phyloP scores from a whole-genome alignment of 2,888 invertebrate species.

The Lepidochrysops patricia region DNA sequence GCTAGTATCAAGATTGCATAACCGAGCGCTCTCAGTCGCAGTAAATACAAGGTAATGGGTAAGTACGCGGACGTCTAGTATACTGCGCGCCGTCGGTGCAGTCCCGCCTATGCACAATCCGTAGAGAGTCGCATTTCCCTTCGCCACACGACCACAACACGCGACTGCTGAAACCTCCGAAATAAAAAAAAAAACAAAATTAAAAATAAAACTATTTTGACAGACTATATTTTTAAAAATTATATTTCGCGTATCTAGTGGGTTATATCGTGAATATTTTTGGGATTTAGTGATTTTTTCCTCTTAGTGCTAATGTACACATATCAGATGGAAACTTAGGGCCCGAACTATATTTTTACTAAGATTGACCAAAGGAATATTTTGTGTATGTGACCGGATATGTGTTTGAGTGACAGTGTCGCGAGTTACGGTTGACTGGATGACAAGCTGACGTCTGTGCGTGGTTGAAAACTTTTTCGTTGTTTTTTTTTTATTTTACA shows the following conservation, averaged over 20 bases:
- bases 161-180: conserved; percentile 64
- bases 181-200: conserved; percentile 39
- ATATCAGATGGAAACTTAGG: conserved; percentile 72
- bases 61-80: conserved; percentile 74
- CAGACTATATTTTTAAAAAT: conserved; percentile 60
- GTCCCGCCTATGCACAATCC: conserved; percentile 73
- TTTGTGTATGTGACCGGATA: conserved; percentile 59
- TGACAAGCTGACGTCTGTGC: conserved; percentile 55
- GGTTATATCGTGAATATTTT: conserved; percentile 50
- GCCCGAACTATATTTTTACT: conserved; percentile 61
- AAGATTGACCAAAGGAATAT: conserved; percentile 37
- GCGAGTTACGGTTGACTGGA: conserved; percentile 52
- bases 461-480: conserved; percentile 51
- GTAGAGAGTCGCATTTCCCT: conserved; percentile 68
- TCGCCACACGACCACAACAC: conserved; percentile 58
- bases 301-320: conserved; percentile 45
- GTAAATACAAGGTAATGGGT: conserved; percentile 75
- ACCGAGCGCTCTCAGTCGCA: conserved; percentile 48
- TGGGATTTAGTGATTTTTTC: conserved; percentile 40
- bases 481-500: conserved; percentile 41
- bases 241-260: conserved; percentile 55
- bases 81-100: conserved; percentile 71
- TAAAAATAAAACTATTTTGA: conserved; percentile 46
- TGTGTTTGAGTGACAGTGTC: conserved; percentile 63
- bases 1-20: conserved; percentile 50